A percentile compares a stretch with the other conserved stretches of the same genome.
Conservation (phyloP, 2,888 invertebrate species). For the Acronicta psi region DNA sequence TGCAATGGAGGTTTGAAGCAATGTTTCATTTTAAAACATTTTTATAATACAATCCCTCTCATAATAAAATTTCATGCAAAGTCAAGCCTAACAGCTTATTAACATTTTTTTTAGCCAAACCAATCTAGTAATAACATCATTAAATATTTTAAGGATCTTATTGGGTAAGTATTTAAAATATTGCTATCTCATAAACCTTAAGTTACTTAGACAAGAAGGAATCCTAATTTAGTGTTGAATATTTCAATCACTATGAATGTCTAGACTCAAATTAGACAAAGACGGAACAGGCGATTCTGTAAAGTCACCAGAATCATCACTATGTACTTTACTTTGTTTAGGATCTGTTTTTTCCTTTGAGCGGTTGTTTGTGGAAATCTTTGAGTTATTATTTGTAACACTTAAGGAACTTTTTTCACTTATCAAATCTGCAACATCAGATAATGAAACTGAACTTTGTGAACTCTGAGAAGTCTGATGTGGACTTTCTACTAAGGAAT, state of each 20-base stretch:
- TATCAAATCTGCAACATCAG: slow-evolving; percentile 83
- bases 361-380: slow-evolving; percentile 48
- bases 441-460: slow-evolving; percentile 81
- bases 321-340: slow-evolving; percentile 64
- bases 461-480: slow-evolving; percentile 75
- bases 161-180: slow-evolving; percentile 26
- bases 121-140: slow-evolving; percentile 15
- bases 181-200: slow-evolving; percentile 33
- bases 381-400: slow-evolving; percentile 60
- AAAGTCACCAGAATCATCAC: slow-evolving; percentile 82
- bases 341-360: slow-evolving; percentile 59
- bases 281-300: slow-evolving; percentile 83
- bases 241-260: slow-evolving; percentile 81
- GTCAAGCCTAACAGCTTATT: slow-evolving; percentile 8
- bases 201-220: slow-evolving; percentile 16
- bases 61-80: slow-evolving; percentile 20
- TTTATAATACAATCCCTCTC: slow-evolving; percentile 16
- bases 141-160: slow-evolving; percentile 43
- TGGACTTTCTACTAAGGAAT: slow-evolving; percentile 63
- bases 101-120: slow-evolving; percentile 15
- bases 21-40: neutral
- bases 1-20: slow-evolving; percentile 26
- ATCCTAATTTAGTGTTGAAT: slow-evolving; percentile 5
- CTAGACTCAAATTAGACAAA: slow-evolving; percentile 82
- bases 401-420: slow-evolving; percentile 76